phyloP scores from a whole-genome alignment of 2,113 vertebrate species.

The Gymnocephalus cernua region DNA sequence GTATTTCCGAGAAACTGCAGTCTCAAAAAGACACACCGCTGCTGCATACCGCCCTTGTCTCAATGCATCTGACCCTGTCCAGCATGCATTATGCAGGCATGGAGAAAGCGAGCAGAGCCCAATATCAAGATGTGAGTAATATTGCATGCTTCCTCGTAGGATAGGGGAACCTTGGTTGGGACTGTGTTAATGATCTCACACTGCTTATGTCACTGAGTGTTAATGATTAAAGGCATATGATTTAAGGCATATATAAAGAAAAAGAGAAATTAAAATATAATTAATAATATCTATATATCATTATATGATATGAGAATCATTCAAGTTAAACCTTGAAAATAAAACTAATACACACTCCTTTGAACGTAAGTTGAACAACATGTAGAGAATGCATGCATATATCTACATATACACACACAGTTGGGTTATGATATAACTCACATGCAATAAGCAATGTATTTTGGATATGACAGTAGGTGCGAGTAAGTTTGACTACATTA shows the following conservation, averaged over 20 bases:
- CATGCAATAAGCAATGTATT: neutral
- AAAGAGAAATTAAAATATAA: constrained; percentile 61
- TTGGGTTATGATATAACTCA: neutral
- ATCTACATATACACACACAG: neutral
- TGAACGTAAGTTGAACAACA: neutral
- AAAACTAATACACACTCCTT: constrained; percentile 74
- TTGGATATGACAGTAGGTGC: neutral
- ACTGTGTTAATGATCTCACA: constrained; percentile 82
- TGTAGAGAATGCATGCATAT: neutral
- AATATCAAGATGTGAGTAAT: constrained; percentile 82
- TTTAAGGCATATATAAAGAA: constrained; percentile 65
- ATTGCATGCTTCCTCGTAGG: constrained; percentile 78
- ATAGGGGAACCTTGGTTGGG: constrained; percentile 78
- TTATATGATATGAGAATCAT: constrained; percentile 78
- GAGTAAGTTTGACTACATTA: constrained; percentile 26
- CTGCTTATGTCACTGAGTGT: constrained; percentile 85
- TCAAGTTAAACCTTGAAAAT: constrained; percentile 76
- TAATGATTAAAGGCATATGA: constrained; percentile 76
- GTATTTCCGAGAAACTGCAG: constrained; percentile 7
- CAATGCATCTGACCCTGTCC: constrained; percentile 34
- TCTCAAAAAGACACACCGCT: constrained; percentile 29
- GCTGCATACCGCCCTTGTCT: constrained; percentile 34
- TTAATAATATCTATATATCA: too few species aligned
- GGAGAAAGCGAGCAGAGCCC: constrained; percentile 74
- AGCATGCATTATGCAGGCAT: constrained; percentile 77